phyloP scores from a whole-genome alignment of 53 echinoderm and acorn worm genomes.

The Glandiceps talaboti region DNA sequence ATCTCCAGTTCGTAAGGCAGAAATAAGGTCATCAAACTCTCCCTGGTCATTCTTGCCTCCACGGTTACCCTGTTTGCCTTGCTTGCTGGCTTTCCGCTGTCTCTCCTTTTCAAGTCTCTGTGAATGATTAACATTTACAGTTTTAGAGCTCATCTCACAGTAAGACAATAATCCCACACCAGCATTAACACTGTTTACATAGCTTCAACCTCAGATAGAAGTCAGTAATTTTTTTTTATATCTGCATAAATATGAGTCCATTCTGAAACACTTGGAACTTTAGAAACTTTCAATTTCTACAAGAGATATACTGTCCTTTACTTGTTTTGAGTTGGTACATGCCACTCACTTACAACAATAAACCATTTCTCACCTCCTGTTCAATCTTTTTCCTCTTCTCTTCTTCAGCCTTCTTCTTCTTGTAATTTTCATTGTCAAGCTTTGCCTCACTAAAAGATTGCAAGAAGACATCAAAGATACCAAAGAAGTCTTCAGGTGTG shows the following conservation, averaged over 20 bases:
- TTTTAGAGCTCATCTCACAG: too few species aligned
- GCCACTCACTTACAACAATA: too few species aligned
- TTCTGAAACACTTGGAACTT: too few species aligned
- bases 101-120: slow-evolving; percentile 48
- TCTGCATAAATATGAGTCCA: too few species aligned
- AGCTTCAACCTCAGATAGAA: too few species aligned
- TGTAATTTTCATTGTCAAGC: slow-evolving; percentile 72
- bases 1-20: slow-evolving; percentile 92
- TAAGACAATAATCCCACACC: too few species aligned
- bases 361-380: slow-evolving; percentile 54
- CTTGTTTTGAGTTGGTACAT: too few species aligned
- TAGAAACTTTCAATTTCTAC: too few species aligned
- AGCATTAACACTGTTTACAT: too few species aligned
- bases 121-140: too few species aligned
- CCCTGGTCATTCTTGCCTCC: slow-evolving; percentile 74
- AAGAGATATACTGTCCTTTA: too few species aligned
- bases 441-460: slow-evolving; percentile 89
- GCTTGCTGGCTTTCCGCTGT: slow-evolving; percentile 23
- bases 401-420: slow-evolving; percentile 81
- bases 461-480: slow-evolving; percentile 78
- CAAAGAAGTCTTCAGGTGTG: slow-evolving; percentile 78
- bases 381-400: slow-evolving; percentile 69
- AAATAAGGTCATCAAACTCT: slow-evolving; percentile 97
- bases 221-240: too few species aligned
- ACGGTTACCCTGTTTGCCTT: slow-evolving; percentile 7